Evolutionary conservation across 2,888 invertebrate species (phyloP), one percentile per base, ranked within the genome.

Genomic region (Pristionchus arcanus): DNA sequence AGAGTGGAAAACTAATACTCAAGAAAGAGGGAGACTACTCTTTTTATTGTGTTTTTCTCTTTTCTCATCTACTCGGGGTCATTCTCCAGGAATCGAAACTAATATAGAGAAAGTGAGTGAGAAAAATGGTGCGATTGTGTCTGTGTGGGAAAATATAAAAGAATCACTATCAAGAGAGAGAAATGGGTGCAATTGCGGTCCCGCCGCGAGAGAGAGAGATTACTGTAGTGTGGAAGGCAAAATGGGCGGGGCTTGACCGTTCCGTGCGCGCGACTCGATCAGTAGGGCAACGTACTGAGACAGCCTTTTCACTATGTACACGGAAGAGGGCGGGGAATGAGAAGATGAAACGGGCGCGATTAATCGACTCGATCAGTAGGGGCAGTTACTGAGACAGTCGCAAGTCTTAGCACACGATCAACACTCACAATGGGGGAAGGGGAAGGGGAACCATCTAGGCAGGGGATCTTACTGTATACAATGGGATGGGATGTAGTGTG

Each of bases 151-250:
- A 71, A 28, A 71, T 63, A 77, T 42, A 77, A 77, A 77, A 11
- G n/a, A 77, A 77, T 77, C 77, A 31, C n/a, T 77, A 77, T 77
- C 37, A 13, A 42, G 71, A 42, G 21, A 28, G 71, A 42, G 37
- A 77, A 15, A 42, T 77, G 77, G 77, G 77, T 71, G 77, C 77
- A 2, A 77, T 49, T 28, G 77, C 77, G 77, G 77, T 77, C 77
- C 77, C 77, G 77, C 77, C 77, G 77, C 77, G 77, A 77, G 77
- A 77, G 77, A 77, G 77, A 77, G 77, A 77, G 77, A 77, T 77
- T 77, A 77, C 77, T 37, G 77, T 77, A 77, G 21, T 25, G 42
- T 25, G 42, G 37, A 31, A n/a, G 77, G 77, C 42, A 42, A 37
- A 42, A 77, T 37, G 77, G 77, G 77, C 77, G 77, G 77, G 77